These are phyloP conservation scores for Limenitis camilla DNA, from an alignment of 2,888 invertebrate genomes.

Conservation along the genomic window DNA sequence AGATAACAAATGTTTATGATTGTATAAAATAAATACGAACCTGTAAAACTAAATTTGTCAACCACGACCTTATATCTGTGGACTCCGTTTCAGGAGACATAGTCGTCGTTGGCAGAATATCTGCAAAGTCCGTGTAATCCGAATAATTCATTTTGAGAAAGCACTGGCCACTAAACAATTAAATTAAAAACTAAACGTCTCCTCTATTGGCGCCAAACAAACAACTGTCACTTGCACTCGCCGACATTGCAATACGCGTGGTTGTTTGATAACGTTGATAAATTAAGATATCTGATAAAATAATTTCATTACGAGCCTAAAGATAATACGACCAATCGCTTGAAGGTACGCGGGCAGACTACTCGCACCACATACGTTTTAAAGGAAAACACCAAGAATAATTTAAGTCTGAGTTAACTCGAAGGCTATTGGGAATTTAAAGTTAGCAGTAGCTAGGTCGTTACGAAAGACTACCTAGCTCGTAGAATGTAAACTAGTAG, in stretches of 20 bases:
- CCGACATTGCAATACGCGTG: constrained; percentile 30
- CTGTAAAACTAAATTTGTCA: constrained; percentile 50
- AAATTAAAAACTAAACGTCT: constrained; percentile 7
- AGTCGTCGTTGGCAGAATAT: constrained; percentile 18
- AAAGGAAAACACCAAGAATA: constrained; percentile 27
- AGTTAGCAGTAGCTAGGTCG: constrained; percentile 18
- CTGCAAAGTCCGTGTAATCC: constrained; percentile 27
- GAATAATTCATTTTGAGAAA: constrained; percentile 32
- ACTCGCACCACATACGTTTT: constrained; percentile 23
- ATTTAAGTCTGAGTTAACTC: constrained; percentile 21
- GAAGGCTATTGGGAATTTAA: constrained; percentile 19
- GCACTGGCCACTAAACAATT: constrained; percentile 23
- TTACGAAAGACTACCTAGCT: constrained; percentile 12
- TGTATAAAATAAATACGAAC: constrained; percentile 37
- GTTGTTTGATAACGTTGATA: constrained; percentile 16
- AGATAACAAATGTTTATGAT: neutral
- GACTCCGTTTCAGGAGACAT: constrained; percentile 26
- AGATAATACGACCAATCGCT: constrained; percentile 42
- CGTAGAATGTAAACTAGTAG: constrained; percentile 11
- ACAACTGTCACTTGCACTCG: constrained; percentile 34
- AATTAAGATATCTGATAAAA: constrained; percentile 42
- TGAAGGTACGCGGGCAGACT: constrained; percentile 29
- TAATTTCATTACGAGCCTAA: constrained; percentile 28
- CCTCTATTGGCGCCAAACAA: constrained; percentile 31
- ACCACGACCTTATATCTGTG: constrained; percentile 49